These are phyloP conservation scores for Myotis findleyi DNA, from an alignment of 2,797 vertebrate genomes.

Conservation along the genomic window DNA sequence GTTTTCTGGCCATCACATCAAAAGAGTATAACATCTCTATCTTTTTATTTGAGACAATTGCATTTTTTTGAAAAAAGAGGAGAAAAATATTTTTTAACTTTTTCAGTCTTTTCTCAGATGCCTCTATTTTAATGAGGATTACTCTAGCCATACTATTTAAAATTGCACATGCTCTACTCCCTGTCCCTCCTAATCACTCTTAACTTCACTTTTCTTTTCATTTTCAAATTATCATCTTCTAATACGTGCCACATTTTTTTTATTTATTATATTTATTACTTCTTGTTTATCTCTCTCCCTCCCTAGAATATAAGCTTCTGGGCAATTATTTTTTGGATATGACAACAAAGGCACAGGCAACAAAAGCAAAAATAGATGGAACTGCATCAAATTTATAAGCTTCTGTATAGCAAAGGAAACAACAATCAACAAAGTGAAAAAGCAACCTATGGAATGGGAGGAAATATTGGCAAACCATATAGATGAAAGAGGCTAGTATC, in stretches of 20 bases:
- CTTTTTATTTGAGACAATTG: not conserved
- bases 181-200: not conserved
- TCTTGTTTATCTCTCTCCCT: not conserved
- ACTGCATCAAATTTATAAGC: not conserved
- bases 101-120: not conserved
- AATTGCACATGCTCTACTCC: not conserved
- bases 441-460: not conserved
- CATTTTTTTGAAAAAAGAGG: not conserved
- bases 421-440: not conserved
- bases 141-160: not conserved
- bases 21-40: not conserved
- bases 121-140: not conserved
- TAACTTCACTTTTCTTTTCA: slow-evolving; percentile 1
- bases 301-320: not conserved
- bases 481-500: not conserved
- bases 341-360: not conserved
- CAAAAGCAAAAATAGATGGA: not conserved
- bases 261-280: not conserved
- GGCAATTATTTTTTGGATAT: not conserved
- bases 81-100: not conserved
- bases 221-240: not conserved
- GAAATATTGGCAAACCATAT: not conserved
- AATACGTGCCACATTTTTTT: not conserved
- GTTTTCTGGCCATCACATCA: not conserved
- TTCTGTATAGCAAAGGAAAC: not conserved